phyloP scores from a whole-genome alignment of 2,113 vertebrate species.

The Neodon shergylaensis region DNA sequence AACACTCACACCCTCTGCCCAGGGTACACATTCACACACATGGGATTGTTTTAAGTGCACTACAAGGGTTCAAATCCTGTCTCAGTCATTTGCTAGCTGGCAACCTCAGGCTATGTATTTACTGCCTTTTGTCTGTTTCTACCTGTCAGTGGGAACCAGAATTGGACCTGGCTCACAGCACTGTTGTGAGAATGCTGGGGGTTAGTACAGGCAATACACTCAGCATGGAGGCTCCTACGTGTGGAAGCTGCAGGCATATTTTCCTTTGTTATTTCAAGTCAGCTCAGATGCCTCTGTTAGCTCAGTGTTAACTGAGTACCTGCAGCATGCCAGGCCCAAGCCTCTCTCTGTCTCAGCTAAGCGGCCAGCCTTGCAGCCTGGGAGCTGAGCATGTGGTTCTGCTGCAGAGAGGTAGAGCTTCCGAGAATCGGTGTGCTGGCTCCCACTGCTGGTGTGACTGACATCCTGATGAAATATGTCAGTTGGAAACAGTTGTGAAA shows the following conservation, averaged over 20 bases:
- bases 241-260: not conserved
- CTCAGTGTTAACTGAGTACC: not conserved
- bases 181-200: not conserved
- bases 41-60: not conserved
- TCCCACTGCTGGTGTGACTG: constrained; percentile 80
- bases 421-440: constrained; percentile 71
- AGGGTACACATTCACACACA: not conserved
- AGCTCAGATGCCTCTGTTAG: not conserved
- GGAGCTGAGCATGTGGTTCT: not conserved
- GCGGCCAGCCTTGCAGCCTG: not conserved
- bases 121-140: not conserved
- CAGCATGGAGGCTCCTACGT: not conserved
- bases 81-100: not conserved
- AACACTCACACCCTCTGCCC: not conserved
- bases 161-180: not conserved
- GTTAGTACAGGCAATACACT: not conserved
- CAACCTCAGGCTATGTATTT: not conserved
- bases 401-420: not conserved
- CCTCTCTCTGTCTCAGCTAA: not conserved
- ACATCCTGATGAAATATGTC: constrained; percentile 73
- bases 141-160: not conserved
- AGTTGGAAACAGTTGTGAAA: constrained; percentile 20
- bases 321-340: not conserved
- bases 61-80: not conserved
- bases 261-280: not conserved